A percentile compares a stretch with the other conserved stretches of the same genome.
These are phyloP conservation scores for Rhinopomastus cyanomelas DNA, from an alignment of 2,113 vertebrate species.

Conservation along the genomic window DNA sequence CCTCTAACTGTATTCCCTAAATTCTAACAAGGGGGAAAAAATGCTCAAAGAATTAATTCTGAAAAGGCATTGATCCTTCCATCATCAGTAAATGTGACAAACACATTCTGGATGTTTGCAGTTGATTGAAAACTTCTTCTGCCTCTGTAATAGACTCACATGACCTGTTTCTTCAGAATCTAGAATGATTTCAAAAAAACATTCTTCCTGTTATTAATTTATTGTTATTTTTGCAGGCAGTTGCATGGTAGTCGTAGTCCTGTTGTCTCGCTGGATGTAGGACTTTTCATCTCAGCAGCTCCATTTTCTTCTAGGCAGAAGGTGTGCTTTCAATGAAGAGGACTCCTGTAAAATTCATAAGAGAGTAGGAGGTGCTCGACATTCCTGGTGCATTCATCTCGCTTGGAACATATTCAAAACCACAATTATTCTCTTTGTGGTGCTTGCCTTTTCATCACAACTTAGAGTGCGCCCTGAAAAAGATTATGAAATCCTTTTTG, in stretches of 20 bases:
- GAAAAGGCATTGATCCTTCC: not conserved
- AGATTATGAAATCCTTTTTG: not conserved
- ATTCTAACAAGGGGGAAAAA: not conserved
- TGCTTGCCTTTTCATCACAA: not conserved
- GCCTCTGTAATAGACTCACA: not conserved
- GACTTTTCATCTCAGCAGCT: not conserved
- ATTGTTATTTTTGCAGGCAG: not conserved
- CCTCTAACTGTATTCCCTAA: not conserved
- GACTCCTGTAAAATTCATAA: not conserved
- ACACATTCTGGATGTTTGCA: not conserved
- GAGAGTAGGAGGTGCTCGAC: not conserved
- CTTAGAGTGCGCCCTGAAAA: not conserved
- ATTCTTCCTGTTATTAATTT: not conserved
- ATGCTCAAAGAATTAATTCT: not conserved
- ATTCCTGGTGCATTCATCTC: not conserved
- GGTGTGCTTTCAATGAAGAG: not conserved
- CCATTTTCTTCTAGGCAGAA: not conserved
- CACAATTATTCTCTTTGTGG: not conserved
- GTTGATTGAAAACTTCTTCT: not conserved
- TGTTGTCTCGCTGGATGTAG: not conserved
- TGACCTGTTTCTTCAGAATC: not conserved
- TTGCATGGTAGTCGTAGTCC: not conserved
- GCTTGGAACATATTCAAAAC: not conserved
- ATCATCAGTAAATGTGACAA: not conserved
- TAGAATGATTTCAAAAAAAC: not conserved